These are phyloP conservation scores for Podarcis raffonei DNA, from an alignment of 2,113 vertebrate species.

Conservation along the genomic window DNA sequence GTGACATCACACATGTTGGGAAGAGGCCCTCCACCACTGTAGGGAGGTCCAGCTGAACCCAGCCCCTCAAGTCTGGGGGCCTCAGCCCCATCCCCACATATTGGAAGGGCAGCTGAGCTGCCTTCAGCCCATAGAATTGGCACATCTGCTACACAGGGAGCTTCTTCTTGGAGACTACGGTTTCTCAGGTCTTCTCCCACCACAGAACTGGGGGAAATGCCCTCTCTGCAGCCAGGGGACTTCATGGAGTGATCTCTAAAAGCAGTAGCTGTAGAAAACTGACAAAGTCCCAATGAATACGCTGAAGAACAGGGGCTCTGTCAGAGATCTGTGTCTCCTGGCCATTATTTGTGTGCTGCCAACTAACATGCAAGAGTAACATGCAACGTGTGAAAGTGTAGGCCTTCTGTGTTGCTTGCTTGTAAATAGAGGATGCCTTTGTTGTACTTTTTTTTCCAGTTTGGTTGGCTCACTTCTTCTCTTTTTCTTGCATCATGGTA, in stretches of 20 bases:
- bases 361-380: constrained; percentile 48
- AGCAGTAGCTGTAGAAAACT: background rate
- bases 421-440: constrained; percentile 56
- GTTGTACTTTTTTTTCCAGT: constrained; percentile 62
- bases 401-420: constrained; percentile 38
- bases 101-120: too few relatives aligned
- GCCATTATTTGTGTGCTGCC: constrained; percentile 44
- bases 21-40: too few relatives aligned
- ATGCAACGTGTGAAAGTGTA: constrained; percentile 37
- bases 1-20: too few relatives aligned
- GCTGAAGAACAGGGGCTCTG: background rate
- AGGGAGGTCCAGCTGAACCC: too few relatives aligned
- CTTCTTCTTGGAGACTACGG: too few relatives aligned
- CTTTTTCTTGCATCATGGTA: constrained; percentile 44
- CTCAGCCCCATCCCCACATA: too few relatives aligned
- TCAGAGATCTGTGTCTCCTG: background rate
- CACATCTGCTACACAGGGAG: background rate
- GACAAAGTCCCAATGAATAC: background rate
- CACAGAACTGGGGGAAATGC: background rate
- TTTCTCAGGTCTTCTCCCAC: background rate
- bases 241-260: background rate
- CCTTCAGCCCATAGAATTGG: too few relatives aligned
- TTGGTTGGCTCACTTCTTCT: constrained; percentile 65
- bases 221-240: background rate
- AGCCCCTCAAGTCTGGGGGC: too few relatives aligned